Evolutionary conservation across 2,888 invertebrate genomes (phyloP).

Genomic region (Boloria euphrosyne): DNA sequence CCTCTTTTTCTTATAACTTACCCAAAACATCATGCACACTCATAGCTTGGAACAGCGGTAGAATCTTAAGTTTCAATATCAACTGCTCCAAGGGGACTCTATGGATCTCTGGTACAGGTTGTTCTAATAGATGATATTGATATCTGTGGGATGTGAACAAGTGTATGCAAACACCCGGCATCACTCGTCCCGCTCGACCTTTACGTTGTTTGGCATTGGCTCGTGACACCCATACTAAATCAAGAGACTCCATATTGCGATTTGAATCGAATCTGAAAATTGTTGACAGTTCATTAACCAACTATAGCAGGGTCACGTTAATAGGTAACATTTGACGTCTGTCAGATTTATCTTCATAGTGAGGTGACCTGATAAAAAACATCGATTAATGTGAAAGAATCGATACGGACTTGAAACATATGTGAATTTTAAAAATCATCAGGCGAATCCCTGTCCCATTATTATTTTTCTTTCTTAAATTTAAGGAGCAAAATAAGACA

Average conservation of each 20-base stretch:
- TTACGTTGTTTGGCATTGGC: conserved; percentile 95
- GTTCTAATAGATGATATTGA: conserved; percentile 84
- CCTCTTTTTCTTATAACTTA: conserved; percentile 6
- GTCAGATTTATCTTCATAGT: no score
- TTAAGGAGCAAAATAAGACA: no score
- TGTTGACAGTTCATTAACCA: not conserved
- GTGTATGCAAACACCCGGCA: conserved; percentile 93
- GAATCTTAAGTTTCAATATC: conserved; percentile 87
- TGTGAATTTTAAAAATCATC: no score
- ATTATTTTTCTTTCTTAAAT: no score
- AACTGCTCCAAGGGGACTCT: conserved; percentile 93
- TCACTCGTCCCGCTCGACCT: conserved; percentile 95
- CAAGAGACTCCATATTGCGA: conserved; percentile 93
- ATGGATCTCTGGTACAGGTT: conserved; percentile 94
- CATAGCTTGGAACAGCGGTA: conserved; percentile 77
- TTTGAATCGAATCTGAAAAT: conserved; percentile 86
- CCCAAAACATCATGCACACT: conserved; percentile 59
- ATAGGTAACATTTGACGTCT: no score
- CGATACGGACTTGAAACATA: no score
- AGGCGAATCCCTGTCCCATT: no score
- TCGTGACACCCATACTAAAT: conserved; percentile 93
- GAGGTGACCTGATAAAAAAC: no score
- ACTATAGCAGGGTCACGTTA: no score
- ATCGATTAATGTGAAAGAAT: no score
- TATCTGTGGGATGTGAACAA: conserved; percentile 90